Evolutionary conservation across 2,797 vertebrate genomes (phyloP).

Genomic region (Echiichthys vipera): DNA sequence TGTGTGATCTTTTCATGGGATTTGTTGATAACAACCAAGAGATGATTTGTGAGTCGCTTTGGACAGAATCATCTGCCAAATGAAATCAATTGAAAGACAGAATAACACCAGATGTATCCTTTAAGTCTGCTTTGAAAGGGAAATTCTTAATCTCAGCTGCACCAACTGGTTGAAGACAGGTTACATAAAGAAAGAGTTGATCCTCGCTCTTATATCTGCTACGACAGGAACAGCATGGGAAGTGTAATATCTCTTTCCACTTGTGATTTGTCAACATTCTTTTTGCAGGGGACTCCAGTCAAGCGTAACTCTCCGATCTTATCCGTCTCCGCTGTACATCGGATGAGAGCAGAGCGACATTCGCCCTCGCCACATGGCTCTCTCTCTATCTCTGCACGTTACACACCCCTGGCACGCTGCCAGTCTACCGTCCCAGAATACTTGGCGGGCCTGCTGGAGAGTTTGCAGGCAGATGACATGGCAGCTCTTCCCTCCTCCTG

Average conservation of each 20-base stretch:
- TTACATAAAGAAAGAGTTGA: constrained; percentile 22
- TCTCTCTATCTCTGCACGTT: constrained; percentile 31
- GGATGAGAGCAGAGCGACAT: constrained; percentile 34
- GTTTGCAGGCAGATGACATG: constrained; percentile 63
- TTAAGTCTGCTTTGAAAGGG: constrained; percentile 25
- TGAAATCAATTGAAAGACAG: background rate
- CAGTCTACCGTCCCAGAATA: constrained; percentile 69
- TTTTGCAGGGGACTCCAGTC: constrained; percentile 17
- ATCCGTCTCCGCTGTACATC: constrained; percentile 35
- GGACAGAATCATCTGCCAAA: background rate
- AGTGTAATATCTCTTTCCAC: constrained; percentile 27
- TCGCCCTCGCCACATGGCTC: constrained; percentile 10
- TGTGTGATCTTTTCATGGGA: background rate
- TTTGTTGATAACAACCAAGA: background rate
- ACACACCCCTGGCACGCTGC: constrained; percentile 58
- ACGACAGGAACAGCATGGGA: constrained; percentile 42
- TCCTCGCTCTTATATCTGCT: constrained; percentile 30
- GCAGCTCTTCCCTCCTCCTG: constrained; percentile 64
- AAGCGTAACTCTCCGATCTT: constrained; percentile 14
- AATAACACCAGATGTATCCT: constrained; percentile 15
- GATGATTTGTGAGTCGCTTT: background rate
- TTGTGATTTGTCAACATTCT: constrained; percentile 55
- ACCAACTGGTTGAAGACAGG: constrained; percentile 7
- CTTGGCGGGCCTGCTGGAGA: constrained; percentile 48
- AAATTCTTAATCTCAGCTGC: constrained; percentile 24